phyloP scores from a whole-genome alignment of 2,888 invertebrate species.

The Urechis unicinctus region DNA sequence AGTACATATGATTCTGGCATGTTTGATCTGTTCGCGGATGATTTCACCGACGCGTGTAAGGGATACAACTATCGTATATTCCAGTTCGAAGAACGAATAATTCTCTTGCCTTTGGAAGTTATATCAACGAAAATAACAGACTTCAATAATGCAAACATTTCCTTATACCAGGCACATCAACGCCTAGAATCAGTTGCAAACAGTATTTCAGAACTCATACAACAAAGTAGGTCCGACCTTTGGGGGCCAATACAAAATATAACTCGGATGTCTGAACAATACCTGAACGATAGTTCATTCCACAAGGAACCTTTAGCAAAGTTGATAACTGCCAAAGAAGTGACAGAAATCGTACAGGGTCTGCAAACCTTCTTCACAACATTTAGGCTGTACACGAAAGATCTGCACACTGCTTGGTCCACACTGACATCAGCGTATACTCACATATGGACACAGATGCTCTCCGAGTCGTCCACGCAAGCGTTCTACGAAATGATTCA shows the following conservation, averaged over 20 bases:
- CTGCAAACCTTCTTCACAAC: background rate
- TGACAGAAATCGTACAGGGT: background rate
- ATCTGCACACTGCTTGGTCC: background rate
- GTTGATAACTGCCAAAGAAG: background rate
- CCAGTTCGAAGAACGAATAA: background rate
- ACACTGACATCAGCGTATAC: background rate
- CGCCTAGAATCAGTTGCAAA: too few relatives aligned
- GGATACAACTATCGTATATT: slow-evolving; percentile 8
- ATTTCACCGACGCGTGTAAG: background rate
- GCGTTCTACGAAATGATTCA: slow-evolving; percentile 1
- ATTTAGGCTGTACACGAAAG: background rate
- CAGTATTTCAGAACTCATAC: too few relatives aligned
- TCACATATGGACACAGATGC: slow-evolving; percentile 1
- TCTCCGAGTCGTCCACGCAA: slow-evolving; percentile 1
- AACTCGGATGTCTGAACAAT: too few relatives aligned
- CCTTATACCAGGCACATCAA: background rate
- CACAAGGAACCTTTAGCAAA: background rate
- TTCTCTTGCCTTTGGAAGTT: background rate
- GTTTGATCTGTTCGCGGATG: background rate
- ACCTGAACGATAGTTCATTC: background rate
- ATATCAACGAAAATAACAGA: background rate
- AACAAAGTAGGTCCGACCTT: too few relatives aligned
- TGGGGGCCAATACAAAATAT: too few relatives aligned
- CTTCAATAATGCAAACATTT: background rate
- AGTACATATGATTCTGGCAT: background rate